Evolutionary conservation across 2,888 invertebrate genomes (phyloP).

Genomic region (Cenopis cana): DNA sequence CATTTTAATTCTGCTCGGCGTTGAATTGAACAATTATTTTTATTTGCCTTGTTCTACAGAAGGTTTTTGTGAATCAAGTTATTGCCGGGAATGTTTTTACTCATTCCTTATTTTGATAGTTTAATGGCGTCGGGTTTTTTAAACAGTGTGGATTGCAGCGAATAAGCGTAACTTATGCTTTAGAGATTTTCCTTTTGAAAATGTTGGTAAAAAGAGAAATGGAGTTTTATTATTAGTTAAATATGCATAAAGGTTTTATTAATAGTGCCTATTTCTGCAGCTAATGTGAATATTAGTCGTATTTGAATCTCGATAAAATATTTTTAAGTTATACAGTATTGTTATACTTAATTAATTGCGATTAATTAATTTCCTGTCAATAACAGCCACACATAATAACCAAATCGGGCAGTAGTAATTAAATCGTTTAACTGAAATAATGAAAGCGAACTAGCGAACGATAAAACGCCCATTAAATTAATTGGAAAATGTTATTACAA

Average conservation of each 20-base stretch:
- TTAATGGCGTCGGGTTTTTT: slow-evolving; percentile 28
- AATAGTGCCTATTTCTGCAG: background rate
- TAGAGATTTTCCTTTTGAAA: background rate
- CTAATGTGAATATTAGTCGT: background rate
- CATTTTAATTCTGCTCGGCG: slow-evolving; percentile 43
- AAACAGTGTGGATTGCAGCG: slow-evolving; percentile 25
- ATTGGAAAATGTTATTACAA: slow-evolving; percentile 32
- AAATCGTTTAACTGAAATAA: slow-evolving; percentile 24
- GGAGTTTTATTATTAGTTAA: background rate
- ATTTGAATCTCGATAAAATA: too few relatives aligned
- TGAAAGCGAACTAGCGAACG: slow-evolving; percentile 17
- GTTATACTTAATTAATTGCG: too few relatives aligned
- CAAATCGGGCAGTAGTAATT: background rate
- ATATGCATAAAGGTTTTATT: too few relatives aligned
- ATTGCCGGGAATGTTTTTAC: slow-evolving; percentile 31
- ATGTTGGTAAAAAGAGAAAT: background rate
- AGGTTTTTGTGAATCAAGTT: slow-evolving; percentile 36
- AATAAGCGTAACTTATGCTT: slow-evolving; percentile 12
- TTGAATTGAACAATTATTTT: slow-evolving; percentile 57
- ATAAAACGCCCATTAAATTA: slow-evolving; percentile 25
- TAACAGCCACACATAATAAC: background rate
- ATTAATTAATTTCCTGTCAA: slow-evolving; percentile 2
- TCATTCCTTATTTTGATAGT: slow-evolving; percentile 33
- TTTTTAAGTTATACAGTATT: too few relatives aligned
- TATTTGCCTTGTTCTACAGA: slow-evolving; percentile 49